A percentile compares a stretch with the other conserved stretches of the same genome.
Conservation (phyloP, 2,797 vertebrate genomes). For the Acrocephalus scirpaceus region DNA sequence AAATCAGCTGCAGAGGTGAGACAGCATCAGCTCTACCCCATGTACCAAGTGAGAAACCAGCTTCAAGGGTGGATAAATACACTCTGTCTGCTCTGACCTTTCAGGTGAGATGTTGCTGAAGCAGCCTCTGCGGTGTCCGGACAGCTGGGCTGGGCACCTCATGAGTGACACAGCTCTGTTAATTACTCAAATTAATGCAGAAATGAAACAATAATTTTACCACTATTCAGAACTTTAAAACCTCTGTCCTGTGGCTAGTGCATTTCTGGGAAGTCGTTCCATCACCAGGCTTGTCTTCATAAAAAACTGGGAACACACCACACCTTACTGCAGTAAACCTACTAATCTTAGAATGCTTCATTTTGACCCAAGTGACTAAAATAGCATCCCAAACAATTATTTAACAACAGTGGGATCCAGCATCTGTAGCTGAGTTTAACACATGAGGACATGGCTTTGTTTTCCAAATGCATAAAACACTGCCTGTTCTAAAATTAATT, state of each 20-base stretch:
- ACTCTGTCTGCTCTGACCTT: background rate
- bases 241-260: background rate
- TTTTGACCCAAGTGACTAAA: conserved; percentile 3
- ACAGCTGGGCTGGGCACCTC: background rate
- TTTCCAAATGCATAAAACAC: background rate
- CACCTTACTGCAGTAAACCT: background rate
- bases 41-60: background rate
- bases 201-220: conserved; percentile 5
- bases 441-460: background rate
- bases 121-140: background rate
- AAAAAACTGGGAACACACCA: background rate
- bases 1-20: background rate
- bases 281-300: background rate
- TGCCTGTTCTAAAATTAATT: conserved; percentile 20
- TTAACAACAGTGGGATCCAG: background rate
- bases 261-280: background rate
- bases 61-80: background rate
- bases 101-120: background rate
- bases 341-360: background rate
- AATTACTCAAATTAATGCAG: background rate
- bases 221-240: background rate
- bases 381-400: background rate
- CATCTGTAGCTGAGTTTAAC: conserved; percentile 10
- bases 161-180: background rate
- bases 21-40: background rate